Conservation (phyloP, 2,888 invertebrate species). For the Drosophila antonietae region DNA sequence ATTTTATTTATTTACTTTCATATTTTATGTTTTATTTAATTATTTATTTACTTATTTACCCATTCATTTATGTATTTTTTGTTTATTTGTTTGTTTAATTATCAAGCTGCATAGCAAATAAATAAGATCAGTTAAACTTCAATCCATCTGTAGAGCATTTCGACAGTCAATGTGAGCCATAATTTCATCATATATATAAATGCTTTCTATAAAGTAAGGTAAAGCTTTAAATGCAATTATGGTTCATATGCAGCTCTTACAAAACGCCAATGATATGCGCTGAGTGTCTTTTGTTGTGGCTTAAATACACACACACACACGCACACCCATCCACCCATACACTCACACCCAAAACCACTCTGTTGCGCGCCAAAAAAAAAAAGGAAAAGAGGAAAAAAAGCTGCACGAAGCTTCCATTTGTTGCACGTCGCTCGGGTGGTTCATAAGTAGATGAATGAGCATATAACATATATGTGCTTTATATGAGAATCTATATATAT, state of each 20-base stretch:
- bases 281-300: constrained; percentile 75
- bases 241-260: constrained; percentile 46
- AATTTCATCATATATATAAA: constrained; percentile 1
- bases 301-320: constrained; percentile 55
- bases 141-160: constrained; percentile 17
- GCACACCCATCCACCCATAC: neutral
- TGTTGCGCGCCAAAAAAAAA: constrained; percentile 49
- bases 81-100: neutral
- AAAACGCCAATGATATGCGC: constrained; percentile 75
- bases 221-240: constrained; percentile 77
- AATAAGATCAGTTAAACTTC: neutral
- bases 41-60: no score
- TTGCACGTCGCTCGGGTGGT: constrained; percentile 63
- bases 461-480: constrained; percentile 10
- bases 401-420: constrained; percentile 70
- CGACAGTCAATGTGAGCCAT: neutral
- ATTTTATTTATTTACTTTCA: no score
- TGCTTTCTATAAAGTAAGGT: constrained; percentile 29
- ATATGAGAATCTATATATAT: neutral
- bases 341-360: constrained; percentile 9
- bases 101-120: neutral
- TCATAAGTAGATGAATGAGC: constrained; percentile 29
- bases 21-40: no score
- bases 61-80: neutral
- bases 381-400: constrained; percentile 21